Percentiles rank a stretch among this genome's conserved stretches.
phyloP scores from a whole-genome alignment of 2,113 vertebrate species.

The Tauraco erythrolophus region DNA sequence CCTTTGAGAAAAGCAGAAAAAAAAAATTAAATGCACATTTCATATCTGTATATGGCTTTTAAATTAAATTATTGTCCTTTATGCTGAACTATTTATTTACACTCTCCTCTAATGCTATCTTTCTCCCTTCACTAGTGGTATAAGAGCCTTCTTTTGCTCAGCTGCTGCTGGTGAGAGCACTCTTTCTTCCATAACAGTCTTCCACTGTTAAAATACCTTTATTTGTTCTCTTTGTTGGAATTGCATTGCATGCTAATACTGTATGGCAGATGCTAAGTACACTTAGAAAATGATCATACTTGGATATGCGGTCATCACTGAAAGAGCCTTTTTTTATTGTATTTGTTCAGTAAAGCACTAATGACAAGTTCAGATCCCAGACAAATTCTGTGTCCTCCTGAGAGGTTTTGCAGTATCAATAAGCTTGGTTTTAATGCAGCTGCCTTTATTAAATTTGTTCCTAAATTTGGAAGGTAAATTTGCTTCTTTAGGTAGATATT shows the following conservation, averaged over 20 bases:
- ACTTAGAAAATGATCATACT: not conserved
- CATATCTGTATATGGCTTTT: not conserved
- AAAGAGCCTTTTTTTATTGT: not conserved
- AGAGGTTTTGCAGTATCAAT: not conserved
- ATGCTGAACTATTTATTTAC: not conserved
- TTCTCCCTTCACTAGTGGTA: not conserved
- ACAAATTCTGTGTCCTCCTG: not conserved
- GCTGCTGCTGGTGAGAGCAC: not conserved
- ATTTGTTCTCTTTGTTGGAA: not conserved
- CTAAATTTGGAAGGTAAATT: not conserved
- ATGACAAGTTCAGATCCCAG: not conserved
- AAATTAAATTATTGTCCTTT: not conserved
- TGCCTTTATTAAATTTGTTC: not conserved
- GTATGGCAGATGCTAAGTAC: not conserved
- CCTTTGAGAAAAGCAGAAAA: not conserved
- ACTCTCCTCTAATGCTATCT: not conserved
- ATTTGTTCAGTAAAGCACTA: not conserved
- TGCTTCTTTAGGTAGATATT: slow-evolving; percentile 19
- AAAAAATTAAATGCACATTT: not conserved
- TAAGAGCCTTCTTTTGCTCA: not conserved
- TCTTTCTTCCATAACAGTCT: not conserved
- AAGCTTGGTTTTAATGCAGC: not conserved
- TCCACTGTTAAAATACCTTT: not conserved
- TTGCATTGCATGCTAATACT: not conserved
- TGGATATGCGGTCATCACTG: not conserved